Evolutionary conservation across 2,888 invertebrate species (phyloP).

Genomic region (Lacanobia oleracea): DNA sequence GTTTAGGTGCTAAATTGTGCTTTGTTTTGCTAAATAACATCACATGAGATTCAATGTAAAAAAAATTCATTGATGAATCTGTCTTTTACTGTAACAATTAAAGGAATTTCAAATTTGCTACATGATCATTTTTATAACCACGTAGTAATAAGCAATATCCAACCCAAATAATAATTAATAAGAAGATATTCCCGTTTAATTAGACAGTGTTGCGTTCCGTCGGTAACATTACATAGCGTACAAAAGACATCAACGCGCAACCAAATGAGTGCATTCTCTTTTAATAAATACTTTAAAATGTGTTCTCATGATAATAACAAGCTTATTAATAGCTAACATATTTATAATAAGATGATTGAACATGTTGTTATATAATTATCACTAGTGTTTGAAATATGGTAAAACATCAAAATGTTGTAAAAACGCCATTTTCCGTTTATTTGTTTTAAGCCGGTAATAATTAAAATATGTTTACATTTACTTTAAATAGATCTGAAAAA

Average conservation of each 20-base stretch:
- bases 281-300: neutral
- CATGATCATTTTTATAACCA: too few relatives aligned
- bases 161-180: neutral
- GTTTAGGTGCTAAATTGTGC: too few relatives aligned
- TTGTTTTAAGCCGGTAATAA: neutral
- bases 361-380: neutral
- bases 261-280: neutral
- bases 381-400: neutral
- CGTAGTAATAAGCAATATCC: neutral
- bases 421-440: neutral
- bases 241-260: constrained; percentile 83
- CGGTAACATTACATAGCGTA: constrained; percentile 55
- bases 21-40: too few relatives aligned
- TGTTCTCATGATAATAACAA: neutral
- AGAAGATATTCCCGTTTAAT: neutral
- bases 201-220: constrained; percentile 16
- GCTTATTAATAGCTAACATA: neutral
- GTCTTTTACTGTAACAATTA: neutral
- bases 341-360: neutral
- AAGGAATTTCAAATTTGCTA: too few relatives aligned
- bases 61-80: too few relatives aligned
- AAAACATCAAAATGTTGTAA: constrained; percentile 3
- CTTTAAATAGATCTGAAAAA: neutral
- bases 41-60: too few relatives aligned
- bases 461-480: neutral